Evolutionary conservation across 2,797 vertebrate species (phyloP), one percentile per base, ranked within the genome.

Genomic region (Artibeus lituratus): DNA sequence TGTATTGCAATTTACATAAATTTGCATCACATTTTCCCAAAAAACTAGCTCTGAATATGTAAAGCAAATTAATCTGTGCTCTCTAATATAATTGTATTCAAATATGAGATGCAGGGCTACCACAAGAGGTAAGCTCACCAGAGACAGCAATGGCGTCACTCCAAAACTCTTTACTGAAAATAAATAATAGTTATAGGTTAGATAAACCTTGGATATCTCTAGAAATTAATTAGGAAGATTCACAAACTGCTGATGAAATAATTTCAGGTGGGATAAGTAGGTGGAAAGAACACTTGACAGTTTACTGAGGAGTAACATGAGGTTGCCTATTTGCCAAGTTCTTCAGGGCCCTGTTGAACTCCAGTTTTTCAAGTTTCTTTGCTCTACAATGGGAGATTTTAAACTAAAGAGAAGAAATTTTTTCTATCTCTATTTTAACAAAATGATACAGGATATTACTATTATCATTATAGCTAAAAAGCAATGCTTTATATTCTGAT

Each of bases 1-100:
- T 95, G 95, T 69, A 96, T 93, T 96, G 91, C 72, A 96, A 97
- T 98, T 98, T 98, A 95, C 97, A 98, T 98, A 98, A 98, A 97
- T 98, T 97, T 98, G 95, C 97, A 98, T 98, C 51, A 7, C 90
- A 95, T 95, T 97, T 97, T 96, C 95, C 94, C n/a, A 91, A 96
- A 94, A 94, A 88, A 90, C 95, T 96, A 96, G 84, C 90, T 97
- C 95, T 97, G 96, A 97, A 97, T 97, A 97, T 98, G 95, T 96
- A 96, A 96, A 96, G 94, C 92, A 96, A 97, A 97, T 97, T 97
- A 97, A 97, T 97, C 97, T 96, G 83, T 95, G 91, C 80, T 97
- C 95, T 95, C 91, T 97, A 97, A 96, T 97, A 96, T 96, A 97
- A 96, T 91, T 98, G 95, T 97, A 95, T 95, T 97, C 93, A 95